Evolutionary conservation across 1,140 invertebrate species (phyloP).

Genomic region (Schlechtendalia chinensis): DNA sequence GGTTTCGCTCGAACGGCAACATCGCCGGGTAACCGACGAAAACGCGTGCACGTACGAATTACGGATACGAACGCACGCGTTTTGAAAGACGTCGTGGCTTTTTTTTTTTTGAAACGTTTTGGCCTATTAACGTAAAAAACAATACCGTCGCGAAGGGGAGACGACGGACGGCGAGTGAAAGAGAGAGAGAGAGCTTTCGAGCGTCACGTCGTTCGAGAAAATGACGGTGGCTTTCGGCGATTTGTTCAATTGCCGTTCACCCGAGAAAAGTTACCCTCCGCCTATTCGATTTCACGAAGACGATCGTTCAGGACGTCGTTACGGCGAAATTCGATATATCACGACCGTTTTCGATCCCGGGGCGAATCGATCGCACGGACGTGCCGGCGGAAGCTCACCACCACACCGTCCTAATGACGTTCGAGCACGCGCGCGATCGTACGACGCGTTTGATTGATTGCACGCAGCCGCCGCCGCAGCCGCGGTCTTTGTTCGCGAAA

Average conservation of each 20-base stretch:
- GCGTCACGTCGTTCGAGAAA: conserved; percentile 36
- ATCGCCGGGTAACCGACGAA: too few species aligned
- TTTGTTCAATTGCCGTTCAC: conserved; percentile 33
- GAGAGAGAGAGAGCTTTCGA: conserved; percentile 44
- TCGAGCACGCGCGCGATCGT: too few species aligned
- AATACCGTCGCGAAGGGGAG: background rate
- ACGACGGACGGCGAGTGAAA: too few species aligned
- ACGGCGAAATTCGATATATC: background rate
- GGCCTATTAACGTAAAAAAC: conserved; percentile 29
- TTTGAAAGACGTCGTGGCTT: conserved; percentile 36
- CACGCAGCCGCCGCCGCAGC: too few species aligned
- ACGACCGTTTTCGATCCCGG: background rate
- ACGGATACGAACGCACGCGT: background rate
- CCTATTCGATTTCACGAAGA: conserved; percentile 26
- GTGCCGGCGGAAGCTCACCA: too few species aligned
- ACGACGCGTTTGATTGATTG: too few species aligned
- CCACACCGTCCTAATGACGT: too few species aligned
- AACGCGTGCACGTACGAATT: too few species aligned
- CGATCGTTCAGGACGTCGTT: conserved; percentile 11
- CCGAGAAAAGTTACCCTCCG: conserved; percentile 29
- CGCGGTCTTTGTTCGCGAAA: too few species aligned
- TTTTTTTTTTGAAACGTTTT: conserved; percentile 38
- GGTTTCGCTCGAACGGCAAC: too few species aligned
- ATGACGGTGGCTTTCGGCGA: conserved; percentile 2
- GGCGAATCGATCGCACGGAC: background rate